Evolutionary conservation across 2,113 vertebrate species (phyloP).

Genomic region (Archocentrus centrarchus): DNA sequence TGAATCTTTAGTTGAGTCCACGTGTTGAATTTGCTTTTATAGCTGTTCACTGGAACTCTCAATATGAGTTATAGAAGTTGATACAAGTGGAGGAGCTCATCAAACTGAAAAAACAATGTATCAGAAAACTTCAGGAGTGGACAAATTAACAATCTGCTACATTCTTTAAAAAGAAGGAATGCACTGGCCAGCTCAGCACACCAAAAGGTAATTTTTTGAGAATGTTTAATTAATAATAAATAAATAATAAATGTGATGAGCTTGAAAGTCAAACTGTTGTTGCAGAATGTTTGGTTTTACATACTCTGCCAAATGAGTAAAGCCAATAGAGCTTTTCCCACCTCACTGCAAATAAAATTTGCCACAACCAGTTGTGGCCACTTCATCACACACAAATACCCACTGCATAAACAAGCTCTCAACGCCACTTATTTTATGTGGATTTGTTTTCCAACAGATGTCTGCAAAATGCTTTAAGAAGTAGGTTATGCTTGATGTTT

Average conservation of each 20-base stretch:
- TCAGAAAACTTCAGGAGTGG: neutral
- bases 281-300: slow-evolving; percentile 5
- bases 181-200: neutral
- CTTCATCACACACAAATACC: slow-evolving; percentile 5
- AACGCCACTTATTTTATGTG: neutral
- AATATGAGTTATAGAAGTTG: neutral
- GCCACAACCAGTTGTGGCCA: neutral
- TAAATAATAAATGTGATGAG: neutral
- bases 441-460: neutral
- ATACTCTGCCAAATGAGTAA: neutral
- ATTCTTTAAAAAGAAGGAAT: neutral
- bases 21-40: neutral
- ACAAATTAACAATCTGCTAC: neutral
- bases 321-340: slow-evolving; percentile 4
- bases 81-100: neutral
- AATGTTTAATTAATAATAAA: neutral
- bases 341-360: slow-evolving; percentile 4
- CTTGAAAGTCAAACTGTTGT: neutral
- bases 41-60: neutral
- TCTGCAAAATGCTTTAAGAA: slow-evolving; percentile 5
- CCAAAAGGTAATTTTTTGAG: neutral
- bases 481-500: neutral
- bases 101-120: neutral
- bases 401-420: slow-evolving; percentile 11
- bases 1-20: neutral